A percentile compares a stretch with the other conserved stretches of the same genome.
These are phyloP conservation scores for Ctenicera cuprea DNA, from an alignment of 2,888 invertebrate species.

Conservation along the genomic window DNA sequence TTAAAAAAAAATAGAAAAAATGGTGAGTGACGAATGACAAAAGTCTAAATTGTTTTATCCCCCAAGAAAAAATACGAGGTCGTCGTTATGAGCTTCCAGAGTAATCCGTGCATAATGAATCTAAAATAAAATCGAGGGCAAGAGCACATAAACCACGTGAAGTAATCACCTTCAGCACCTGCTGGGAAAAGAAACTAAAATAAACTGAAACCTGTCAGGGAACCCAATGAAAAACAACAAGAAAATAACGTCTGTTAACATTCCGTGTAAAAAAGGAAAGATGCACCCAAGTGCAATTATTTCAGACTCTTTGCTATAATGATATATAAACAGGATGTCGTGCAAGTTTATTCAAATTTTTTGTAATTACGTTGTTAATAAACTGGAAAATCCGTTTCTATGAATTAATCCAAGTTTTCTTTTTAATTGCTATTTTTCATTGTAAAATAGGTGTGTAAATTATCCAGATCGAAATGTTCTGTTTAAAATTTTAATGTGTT, in stretches of 20 bases:
- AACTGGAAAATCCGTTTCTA: too few species aligned
- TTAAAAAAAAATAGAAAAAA: neutral
- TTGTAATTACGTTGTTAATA: neutral
- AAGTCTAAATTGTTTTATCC: neutral
- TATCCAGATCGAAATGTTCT: too few species aligned
- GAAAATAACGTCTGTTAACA: conserved; percentile 33
- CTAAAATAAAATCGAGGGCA: conserved; percentile 47
- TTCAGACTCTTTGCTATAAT: neutral
- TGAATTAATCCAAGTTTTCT: too few species aligned
- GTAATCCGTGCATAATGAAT: conserved; percentile 17
- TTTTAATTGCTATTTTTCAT: too few species aligned
- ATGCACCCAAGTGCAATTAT: conserved; percentile 21
- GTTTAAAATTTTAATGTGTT: too few species aligned
- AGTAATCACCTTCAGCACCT: conserved; percentile 44
- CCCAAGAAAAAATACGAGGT: neutral
- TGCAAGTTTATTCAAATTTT: neutral
- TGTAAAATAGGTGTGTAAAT: too few species aligned
- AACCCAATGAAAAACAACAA: conserved; percentile 27
- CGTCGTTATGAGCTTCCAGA: neutral
- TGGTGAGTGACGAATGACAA: neutral
- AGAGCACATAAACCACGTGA: conserved; percentile 47
- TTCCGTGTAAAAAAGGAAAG: conserved; percentile 26
- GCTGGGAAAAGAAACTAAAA: conserved; percentile 46
- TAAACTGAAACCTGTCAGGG: conserved; percentile 38
- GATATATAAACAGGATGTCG: conserved; percentile 22